phyloP scores from a whole-genome alignment of 2,888 invertebrate genomes.

The Dynastes hyllus region DNA sequence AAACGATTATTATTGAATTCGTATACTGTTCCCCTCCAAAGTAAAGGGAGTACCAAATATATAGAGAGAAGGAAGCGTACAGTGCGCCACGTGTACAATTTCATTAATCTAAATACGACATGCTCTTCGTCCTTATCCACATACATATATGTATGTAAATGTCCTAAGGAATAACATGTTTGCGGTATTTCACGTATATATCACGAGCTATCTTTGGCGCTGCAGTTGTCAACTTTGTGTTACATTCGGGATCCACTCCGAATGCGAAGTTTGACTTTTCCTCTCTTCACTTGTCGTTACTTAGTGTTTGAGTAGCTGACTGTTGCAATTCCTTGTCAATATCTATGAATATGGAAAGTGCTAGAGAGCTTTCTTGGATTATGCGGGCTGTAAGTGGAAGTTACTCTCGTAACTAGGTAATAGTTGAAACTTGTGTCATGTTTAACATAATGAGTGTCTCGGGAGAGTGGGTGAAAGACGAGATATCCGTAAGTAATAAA shows the following conservation, averaged over 20 bases:
- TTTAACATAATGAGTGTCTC: too few species aligned
- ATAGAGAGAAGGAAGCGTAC: too few species aligned
- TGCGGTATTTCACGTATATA: background rate
- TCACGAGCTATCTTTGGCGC: background rate
- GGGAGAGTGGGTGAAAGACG: too few species aligned
- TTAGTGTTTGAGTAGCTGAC: background rate
- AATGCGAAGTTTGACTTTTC: background rate
- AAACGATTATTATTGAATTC: too few species aligned
- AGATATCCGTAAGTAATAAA: too few species aligned
- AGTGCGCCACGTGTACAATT: background rate
- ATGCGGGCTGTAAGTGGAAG: background rate
- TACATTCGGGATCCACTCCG: background rate
- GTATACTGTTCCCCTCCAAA: too few species aligned
- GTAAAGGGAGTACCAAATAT: too few species aligned
- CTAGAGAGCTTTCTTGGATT: background rate
- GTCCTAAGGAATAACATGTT: background rate
- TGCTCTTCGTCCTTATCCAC: background rate
- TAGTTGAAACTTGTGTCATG: background rate
- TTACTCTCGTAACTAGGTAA: background rate
- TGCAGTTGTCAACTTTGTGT: slow-evolving; percentile 6
- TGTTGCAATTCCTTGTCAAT: background rate
- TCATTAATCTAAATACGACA: background rate
- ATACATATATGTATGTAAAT: background rate
- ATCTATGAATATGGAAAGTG: background rate
- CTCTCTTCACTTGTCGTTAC: background rate